These are phyloP conservation scores for Meliscaeva auricollis DNA, from an alignment of 2,888 invertebrate species.

Conservation along the genomic window DNA sequence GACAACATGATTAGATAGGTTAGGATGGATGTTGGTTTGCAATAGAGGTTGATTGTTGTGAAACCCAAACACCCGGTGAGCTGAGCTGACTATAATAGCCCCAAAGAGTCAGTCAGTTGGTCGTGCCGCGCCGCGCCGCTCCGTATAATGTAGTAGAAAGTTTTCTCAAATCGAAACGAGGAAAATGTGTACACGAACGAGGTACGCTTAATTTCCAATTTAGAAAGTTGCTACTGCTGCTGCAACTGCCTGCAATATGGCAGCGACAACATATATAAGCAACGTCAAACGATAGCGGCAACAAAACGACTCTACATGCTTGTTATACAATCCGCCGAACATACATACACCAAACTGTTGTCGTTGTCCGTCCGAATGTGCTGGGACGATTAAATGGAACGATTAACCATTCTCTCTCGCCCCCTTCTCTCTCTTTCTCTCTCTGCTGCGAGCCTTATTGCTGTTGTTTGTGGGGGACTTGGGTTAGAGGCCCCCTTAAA, in stretches of 20 bases:
- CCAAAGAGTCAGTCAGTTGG: too few species aligned
- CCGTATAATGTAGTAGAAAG: slow-evolving; percentile 48
- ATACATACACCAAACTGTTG: background rate
- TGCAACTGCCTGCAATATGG: background rate
- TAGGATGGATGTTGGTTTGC: background rate
- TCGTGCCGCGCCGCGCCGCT: background rate
- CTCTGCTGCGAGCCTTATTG: background rate
- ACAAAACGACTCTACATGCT: slow-evolving; percentile 10
- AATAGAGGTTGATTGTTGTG: background rate
- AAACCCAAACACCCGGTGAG: slow-evolving; percentile 4
- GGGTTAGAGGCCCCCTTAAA: background rate
- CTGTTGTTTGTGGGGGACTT: too few species aligned
- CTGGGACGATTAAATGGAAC: slow-evolving; percentile 45
- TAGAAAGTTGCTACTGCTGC: slow-evolving; percentile 68
- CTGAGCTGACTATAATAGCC: too few species aligned
- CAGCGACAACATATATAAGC: background rate
- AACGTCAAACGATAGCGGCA: background rate
- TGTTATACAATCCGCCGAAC: slow-evolving; percentile 60
- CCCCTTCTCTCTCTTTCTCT: background rate
- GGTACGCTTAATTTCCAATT: slow-evolving; percentile 61
- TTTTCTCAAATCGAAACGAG: slow-evolving; percentile 53
- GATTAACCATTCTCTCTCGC: slow-evolving; percentile 47
- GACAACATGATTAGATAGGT: slow-evolving; percentile 74
- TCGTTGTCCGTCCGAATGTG: slow-evolving; percentile 6
- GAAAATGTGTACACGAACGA: slow-evolving; percentile 32